A percentile compares a stretch with the other conserved stretches of the same genome.
Conservation (phyloP, 2,888 invertebrate genomes). For the Acanthosepion pharaonis region DNA sequence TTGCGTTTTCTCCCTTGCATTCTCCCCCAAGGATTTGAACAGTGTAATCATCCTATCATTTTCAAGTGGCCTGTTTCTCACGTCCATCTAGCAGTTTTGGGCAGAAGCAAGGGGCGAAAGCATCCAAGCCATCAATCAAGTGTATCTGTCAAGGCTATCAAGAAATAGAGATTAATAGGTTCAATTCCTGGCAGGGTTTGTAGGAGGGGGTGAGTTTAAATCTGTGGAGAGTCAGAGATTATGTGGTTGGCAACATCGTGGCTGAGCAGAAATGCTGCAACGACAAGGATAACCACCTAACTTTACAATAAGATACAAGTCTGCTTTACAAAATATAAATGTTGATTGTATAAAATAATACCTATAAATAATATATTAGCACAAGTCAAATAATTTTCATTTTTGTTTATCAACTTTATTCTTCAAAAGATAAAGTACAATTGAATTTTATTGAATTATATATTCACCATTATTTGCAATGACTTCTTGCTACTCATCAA, state of each 20-base stretch:
- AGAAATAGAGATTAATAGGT: slow-evolving; percentile 33
- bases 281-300: neutral
- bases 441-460: no score
- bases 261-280: neutral
- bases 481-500: no score
- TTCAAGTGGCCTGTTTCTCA: slow-evolving; percentile 33
- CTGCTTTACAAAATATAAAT: neutral
- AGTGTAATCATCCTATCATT: neutral
- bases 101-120: slow-evolving; percentile 4
- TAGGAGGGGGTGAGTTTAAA: neutral
- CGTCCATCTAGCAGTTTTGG: neutral
- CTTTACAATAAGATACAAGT: neutral
- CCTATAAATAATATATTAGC: neutral
- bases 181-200: neutral
- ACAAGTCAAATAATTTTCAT: no score
- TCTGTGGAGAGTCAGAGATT: neutral
- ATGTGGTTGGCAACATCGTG: neutral
- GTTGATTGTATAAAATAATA: neutral
- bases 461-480: no score
- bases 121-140: slow-evolving; percentile 21
- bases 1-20: neutral
- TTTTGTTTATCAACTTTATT: no score
- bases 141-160: neutral
- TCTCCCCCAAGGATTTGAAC: neutral
- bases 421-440: no score